Evolutionary conservation across 2,888 invertebrate species (phyloP).

Genomic region (Capitulum mitella): DNA sequence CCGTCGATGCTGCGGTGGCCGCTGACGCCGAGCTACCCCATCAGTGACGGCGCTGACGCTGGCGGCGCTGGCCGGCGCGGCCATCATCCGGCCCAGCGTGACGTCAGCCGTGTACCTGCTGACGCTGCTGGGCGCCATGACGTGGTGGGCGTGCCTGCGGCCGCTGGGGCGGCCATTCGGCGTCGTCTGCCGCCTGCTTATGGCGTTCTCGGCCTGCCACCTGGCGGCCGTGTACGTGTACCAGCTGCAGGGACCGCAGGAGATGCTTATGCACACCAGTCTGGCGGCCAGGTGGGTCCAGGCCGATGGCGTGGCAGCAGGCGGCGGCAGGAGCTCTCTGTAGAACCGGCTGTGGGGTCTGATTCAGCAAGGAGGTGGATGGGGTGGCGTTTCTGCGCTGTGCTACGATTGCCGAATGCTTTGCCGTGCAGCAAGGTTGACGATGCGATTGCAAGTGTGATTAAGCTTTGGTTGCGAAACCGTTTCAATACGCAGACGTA

Average conservation of each 20-base stretch:
- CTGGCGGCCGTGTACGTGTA: slow-evolving; percentile 65
- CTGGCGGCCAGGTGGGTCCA: slow-evolving; percentile 64
- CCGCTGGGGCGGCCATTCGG: slow-evolving; percentile 52
- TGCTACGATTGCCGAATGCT: no score
- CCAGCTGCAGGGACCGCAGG: slow-evolving; percentile 75
- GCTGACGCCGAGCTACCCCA: no score
- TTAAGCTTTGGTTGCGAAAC: no score
- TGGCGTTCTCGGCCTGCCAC: slow-evolving; percentile 65
- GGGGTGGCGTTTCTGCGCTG: no score
- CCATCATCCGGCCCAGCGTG: slow-evolving; percentile 71
- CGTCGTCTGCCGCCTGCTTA: slow-evolving; percentile 39
- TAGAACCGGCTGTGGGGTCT: no score
- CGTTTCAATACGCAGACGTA: no score
- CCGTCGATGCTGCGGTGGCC: no score
- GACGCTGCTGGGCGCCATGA: slow-evolving; percentile 71
- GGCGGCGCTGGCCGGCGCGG: slow-evolving; percentile 57
- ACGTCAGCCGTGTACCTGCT: slow-evolving; percentile 79
- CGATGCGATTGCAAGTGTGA: no score
- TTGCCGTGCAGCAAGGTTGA: no score
- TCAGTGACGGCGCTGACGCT: slow-evolving; percentile 30
- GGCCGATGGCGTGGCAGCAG: neutral
- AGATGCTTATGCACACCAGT: slow-evolving; percentile 58
- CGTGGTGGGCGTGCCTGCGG: slow-evolving; percentile 70
- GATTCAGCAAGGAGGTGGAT: no score
- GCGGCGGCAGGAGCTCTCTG: no score